phyloP scores from a whole-genome alignment of 1,140 invertebrate genomes.

The Panulirus ornatus region DNA sequence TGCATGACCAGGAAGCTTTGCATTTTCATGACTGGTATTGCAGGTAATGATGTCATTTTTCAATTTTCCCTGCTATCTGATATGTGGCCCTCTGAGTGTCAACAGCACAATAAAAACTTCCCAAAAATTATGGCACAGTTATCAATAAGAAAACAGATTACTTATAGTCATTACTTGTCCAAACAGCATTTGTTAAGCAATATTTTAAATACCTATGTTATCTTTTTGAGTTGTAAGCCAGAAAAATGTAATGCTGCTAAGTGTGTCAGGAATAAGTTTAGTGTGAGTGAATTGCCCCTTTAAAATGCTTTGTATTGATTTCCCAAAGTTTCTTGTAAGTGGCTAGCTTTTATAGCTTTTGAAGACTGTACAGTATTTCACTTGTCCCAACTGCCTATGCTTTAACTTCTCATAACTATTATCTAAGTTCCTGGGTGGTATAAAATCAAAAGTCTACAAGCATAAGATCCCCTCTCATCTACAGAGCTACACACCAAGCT shows the following conservation, averaged over 20 bases:
- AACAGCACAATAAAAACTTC: slow-evolving; percentile 20
- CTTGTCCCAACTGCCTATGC: not conserved
- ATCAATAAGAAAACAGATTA: not conserved
- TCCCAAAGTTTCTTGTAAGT: not conserved
- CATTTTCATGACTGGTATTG: slow-evolving; percentile 41
- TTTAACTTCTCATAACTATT: not conserved
- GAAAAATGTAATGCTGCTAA: not conserved
- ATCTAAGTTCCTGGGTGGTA: not conserved
- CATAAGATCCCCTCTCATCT: too few relatives aligned
- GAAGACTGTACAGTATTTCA: not conserved
- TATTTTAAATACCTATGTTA: not conserved
- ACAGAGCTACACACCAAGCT: too few relatives aligned
- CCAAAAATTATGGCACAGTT: not conserved
- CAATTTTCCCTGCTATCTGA: slow-evolving; percentile 62
- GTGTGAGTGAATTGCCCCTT: not conserved
- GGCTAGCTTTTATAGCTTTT: not conserved
- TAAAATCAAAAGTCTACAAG: not conserved
- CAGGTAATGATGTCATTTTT: slow-evolving; percentile 59
- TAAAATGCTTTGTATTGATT: not conserved
- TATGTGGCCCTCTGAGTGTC: not conserved
- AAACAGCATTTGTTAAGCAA: not conserved
- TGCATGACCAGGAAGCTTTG: slow-evolving; percentile 55
- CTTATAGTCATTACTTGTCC: not conserved
- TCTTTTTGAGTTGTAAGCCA: not conserved
- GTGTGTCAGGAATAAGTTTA: not conserved